Evolutionary conservation across 1,140 invertebrate species (phyloP).

Genomic region (Cataglyphis hispanica): DNA sequence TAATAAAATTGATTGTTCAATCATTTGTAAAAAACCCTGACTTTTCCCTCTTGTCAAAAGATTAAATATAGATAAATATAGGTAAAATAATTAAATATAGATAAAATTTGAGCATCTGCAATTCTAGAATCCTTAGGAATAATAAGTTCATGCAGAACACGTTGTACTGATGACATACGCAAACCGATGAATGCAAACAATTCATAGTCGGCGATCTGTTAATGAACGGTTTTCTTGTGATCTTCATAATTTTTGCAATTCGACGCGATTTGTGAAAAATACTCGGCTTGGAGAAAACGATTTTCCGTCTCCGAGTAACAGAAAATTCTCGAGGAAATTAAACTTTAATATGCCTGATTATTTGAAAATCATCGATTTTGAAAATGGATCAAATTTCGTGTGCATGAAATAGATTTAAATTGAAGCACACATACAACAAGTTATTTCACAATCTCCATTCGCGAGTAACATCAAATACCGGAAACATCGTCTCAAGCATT

Average conservation of each 20-base stretch:
- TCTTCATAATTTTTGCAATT: constrained; percentile 72
- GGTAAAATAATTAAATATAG: too few relatives aligned
- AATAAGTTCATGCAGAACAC: constrained; percentile 76
- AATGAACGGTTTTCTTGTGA: constrained; percentile 82
- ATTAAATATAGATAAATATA: too few relatives aligned
- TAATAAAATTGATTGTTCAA: neutral
- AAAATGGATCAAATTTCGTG: neutral
- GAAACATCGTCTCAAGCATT: constrained; percentile 26
- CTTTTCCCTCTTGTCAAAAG: constrained; percentile 42
- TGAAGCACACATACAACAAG: too few relatives aligned
- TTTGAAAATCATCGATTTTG: neutral
- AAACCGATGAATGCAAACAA: constrained; percentile 85
- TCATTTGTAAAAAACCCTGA: neutral
- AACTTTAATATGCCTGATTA: neutral
- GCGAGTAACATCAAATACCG: neutral
- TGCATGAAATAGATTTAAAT: neutral
- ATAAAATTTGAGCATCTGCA: constrained; percentile 10
- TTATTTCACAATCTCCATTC: neutral
- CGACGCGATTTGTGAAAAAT: constrained; percentile 43
- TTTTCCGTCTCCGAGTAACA: neutral
- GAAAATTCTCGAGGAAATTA: neutral
- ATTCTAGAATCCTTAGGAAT: constrained; percentile 13
- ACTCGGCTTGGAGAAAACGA: neutral
- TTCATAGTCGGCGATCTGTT: constrained; percentile 79
- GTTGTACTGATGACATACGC: constrained; percentile 69